These are phyloP conservation scores for Pantherophis vulpinus DNA, from an alignment of 2,797 vertebrate species.

Conservation along the genomic window DNA sequence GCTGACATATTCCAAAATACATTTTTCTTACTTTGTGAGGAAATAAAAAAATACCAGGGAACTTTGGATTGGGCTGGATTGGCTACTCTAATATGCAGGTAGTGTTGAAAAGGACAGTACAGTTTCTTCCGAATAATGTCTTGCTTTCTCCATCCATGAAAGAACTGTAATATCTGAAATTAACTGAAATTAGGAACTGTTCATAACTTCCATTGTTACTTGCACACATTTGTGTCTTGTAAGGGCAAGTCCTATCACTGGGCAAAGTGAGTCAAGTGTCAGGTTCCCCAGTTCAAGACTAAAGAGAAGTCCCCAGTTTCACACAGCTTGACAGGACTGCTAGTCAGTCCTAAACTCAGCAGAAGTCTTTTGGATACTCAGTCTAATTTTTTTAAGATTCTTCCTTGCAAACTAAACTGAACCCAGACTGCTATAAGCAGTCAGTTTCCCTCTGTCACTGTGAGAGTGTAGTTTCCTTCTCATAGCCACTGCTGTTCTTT, in stretches of 20 bases:
- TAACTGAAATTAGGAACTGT: background rate
- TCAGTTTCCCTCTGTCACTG: background rate
- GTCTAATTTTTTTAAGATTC: background rate
- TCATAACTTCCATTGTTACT: background rate
- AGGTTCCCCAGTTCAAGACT: background rate
- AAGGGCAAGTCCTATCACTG: background rate
- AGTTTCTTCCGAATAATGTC: background rate
- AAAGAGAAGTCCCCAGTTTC: background rate
- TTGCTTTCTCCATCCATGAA: background rate
- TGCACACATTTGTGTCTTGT: background rate
- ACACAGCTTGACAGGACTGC: background rate
- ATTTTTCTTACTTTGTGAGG: background rate
- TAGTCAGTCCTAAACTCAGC: background rate
- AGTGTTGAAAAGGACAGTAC: background rate
- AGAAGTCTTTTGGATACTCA: background rate
- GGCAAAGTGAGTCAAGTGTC: background rate
- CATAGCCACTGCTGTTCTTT: background rate
- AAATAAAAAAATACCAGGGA: background rate
- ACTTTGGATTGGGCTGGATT: background rate
- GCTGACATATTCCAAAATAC: background rate
- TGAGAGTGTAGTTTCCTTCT: background rate
- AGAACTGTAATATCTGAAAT: background rate
- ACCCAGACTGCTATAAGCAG: background rate
- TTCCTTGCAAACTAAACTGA: background rate
- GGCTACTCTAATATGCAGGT: background rate